Conservation (phyloP, 1,140 invertebrate species). For the Macrotrachela quadricornifera region DNA sequence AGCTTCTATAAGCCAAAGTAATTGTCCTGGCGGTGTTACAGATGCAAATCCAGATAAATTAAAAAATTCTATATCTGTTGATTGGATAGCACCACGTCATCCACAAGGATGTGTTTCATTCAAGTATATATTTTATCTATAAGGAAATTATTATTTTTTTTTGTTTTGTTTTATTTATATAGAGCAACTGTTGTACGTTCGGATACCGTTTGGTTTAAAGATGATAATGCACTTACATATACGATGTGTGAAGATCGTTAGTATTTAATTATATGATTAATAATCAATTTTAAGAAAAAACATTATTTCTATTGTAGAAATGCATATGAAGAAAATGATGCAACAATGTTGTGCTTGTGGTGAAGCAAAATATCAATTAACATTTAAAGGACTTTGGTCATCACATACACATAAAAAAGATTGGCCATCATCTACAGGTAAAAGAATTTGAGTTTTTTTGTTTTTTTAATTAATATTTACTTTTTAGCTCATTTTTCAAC, state of each 20-base stretch:
- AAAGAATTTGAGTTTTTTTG: background rate
- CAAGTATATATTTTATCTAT: background rate
- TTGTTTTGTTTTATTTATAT: background rate
- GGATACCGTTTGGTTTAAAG: slow-evolving; percentile 7
- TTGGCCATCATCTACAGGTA: slow-evolving; percentile 46
- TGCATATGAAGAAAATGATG: no score
- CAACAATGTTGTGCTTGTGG: slow-evolving; percentile 27
- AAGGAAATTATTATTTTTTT: background rate
- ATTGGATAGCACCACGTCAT: slow-evolving; percentile 6
- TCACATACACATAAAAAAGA: slow-evolving; percentile 83
- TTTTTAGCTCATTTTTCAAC: slow-evolving; percentile 79
- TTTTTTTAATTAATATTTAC: background rate
- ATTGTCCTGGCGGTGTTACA: no score
- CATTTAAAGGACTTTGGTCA: slow-evolving; percentile 89
- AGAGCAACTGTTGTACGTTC: slow-evolving; percentile 6
- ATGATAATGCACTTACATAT: slow-evolving; percentile 4
- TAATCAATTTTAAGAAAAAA: no score
- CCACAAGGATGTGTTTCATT: slow-evolving; percentile 1
- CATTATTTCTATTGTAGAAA: no score
- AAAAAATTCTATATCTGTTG: slow-evolving; percentile 1
- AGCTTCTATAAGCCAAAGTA: no score
- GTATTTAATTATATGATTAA: background rate
- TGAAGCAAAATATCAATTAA: slow-evolving; percentile 28
- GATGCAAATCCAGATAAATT: no score
- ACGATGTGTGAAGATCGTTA: slow-evolving; percentile 3